Conservation (phyloP, 1,140 invertebrate genomes). For the Mycetomoellerius zeteki region DNA sequence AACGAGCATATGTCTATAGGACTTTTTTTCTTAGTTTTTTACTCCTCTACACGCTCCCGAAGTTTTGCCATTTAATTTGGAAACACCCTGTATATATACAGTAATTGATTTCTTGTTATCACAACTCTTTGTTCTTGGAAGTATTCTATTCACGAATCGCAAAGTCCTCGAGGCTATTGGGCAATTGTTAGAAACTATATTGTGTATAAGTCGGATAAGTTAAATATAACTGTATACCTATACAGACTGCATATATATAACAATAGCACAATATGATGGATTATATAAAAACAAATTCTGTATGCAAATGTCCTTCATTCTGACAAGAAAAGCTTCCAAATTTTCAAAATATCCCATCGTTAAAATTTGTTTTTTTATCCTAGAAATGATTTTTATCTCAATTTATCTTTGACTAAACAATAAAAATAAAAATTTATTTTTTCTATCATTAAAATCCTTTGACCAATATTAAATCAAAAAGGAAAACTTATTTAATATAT, state of each 20-base stretch:
- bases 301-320: background rate
- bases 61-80: too few relatives aligned
- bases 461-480: background rate
- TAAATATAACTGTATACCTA: background rate
- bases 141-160: conserved; percentile 9
- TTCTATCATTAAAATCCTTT: background rate
- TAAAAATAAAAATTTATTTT: background rate
- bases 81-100: too few relatives aligned
- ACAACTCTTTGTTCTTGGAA: background rate
- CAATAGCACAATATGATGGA: too few relatives aligned
- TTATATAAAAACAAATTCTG: background rate
- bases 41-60: too few relatives aligned
- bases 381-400: conserved; percentile 4
- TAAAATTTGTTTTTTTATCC: background rate
- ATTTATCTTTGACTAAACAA: conserved; percentile 27
- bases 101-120: conserved; percentile 42
- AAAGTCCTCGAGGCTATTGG: conserved; percentile 27
- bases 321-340: conserved; percentile 4
- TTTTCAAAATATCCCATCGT: background rate
- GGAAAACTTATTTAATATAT: background rate
- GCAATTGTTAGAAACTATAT: conserved; percentile 5
- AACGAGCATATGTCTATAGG: too few relatives aligned
- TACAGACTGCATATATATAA: background rate
- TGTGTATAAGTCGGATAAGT: conserved; percentile 22
- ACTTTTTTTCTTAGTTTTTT: too few relatives aligned